Evolutionary conservation across 2,888 invertebrate species (phyloP).

Genomic region (Ophraella communa): DNA sequence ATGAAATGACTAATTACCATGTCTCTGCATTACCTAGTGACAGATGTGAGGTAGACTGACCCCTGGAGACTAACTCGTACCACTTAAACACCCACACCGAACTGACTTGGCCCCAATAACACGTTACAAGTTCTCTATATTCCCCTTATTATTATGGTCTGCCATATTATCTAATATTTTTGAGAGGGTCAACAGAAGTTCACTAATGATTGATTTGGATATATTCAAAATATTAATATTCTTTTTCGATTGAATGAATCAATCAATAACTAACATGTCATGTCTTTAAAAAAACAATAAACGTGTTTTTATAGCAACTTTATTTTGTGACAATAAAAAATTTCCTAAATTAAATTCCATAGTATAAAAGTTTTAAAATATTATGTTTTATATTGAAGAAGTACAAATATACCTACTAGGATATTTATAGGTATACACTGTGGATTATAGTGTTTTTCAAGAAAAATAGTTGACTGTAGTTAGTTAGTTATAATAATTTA

Average conservation of each 20-base stretch:
- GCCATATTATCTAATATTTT: slow-evolving; percentile 32
- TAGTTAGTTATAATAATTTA: too few species aligned
- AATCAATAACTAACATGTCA: neutral
- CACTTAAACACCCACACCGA: slow-evolving; percentile 42
- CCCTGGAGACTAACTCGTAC: slow-evolving; percentile 48
- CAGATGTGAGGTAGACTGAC: slow-evolving; percentile 56
- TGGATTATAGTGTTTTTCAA: too few species aligned
- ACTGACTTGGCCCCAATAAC: slow-evolving; percentile 10
- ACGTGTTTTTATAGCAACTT: neutral
- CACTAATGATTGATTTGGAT: slow-evolving; percentile 2
- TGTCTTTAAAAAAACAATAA: neutral
- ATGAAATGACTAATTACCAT: slow-evolving; percentile 58
- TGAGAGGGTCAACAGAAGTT: slow-evolving; percentile 19
- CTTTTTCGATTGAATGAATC: neutral
- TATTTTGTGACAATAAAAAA: too few species aligned
- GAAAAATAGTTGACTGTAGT: too few species aligned
- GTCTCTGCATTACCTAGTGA: slow-evolving; percentile 56
- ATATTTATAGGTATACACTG: too few species aligned
- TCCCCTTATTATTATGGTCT: slow-evolving; percentile 31
- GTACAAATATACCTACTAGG: too few species aligned
- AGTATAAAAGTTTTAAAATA: too few species aligned
- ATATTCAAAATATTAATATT: neutral
- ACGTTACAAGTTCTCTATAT: slow-evolving; percentile 1
- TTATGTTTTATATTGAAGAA: too few species aligned
- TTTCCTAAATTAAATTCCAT: too few species aligned